Evolutionary conservation across 2,797 vertebrate species (phyloP).

Genomic region (Calcarius lapponicus): DNA sequence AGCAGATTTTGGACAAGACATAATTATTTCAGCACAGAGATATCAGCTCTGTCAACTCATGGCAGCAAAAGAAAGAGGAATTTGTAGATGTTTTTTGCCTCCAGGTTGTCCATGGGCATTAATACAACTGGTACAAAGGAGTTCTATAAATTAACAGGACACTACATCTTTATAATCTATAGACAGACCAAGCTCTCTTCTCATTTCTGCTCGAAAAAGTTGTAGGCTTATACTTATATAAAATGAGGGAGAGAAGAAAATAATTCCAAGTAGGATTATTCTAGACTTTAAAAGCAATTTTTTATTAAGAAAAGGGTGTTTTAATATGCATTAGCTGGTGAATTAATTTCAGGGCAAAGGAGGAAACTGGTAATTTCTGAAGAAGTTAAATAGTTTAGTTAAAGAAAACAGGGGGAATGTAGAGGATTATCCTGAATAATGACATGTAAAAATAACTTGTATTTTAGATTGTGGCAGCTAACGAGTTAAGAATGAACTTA

Average conservation of each 20-base stretch:
- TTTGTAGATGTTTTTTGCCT: background rate
- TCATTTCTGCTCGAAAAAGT: background rate
- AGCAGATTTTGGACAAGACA: background rate
- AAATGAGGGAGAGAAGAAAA: background rate
- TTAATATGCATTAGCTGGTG: background rate
- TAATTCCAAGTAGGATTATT: slow-evolving; percentile 32
- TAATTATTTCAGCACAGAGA: background rate
- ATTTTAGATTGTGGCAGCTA: slow-evolving; percentile 33
- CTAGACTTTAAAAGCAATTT: background rate
- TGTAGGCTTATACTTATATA: background rate
- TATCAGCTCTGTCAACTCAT: background rate
- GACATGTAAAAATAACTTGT: slow-evolving; percentile 1
- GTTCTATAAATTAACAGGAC: background rate
- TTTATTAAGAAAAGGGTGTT: slow-evolving; percentile 23
- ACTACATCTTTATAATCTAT: background rate
- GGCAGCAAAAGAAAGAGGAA: background rate
- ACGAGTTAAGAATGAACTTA: background rate
- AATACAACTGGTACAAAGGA: background rate
- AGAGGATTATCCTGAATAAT: background rate
- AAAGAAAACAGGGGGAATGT: background rate
- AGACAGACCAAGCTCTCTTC: background rate
- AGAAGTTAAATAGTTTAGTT: background rate
- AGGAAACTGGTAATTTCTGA: background rate
- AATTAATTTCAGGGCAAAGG: slow-evolving; percentile 20
- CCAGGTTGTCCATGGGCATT: background rate